Base-by-base conservation (phyloP, 1,140 invertebrate genomes). In the Mesaphorura yosii region DNA sequence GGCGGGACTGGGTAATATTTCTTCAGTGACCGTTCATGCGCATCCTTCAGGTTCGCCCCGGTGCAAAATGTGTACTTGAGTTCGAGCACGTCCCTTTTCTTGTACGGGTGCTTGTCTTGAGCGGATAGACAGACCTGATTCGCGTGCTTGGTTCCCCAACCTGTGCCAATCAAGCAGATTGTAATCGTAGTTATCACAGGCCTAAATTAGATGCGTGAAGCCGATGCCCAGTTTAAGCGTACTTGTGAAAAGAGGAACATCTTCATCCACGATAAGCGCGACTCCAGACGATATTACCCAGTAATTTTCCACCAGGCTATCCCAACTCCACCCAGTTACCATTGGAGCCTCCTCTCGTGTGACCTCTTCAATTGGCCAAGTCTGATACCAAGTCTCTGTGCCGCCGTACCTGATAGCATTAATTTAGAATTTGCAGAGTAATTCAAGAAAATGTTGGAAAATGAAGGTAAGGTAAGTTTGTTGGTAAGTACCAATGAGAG, bases 211-310 rank as follows among this genome's bases (percentile, higher is more conserved):
- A 64, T 48, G 47, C 68, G 58, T 12, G 71, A 25, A 52, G 64
- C 0, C 68, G 69, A 46, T 57, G 77, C 79, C 0, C 78, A 78
- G 5, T 73, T 34, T 29, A 27, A 27, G 19, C 23, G 84, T 81
- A 61, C 82, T 79, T 2, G 85, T 69, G 62, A 84, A 86, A 0
- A 87, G 65, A 0, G 83, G 83, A 3, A 74, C 75, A 28, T 70
- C 72, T 28, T 76, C 72, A 41, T 78, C 72, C 4, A 83, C 76
- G 59, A 70, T 76, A 23, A 84, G 71, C 56, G 77, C 79, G 39
- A 76, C 66, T 2, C 84, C 84, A 46, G 73, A 69, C 15, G 82
- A 81, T 46, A 76, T 82, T 1, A 87, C 64, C 83, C 84, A 88
- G 63, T 86, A 85, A 3, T 80, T 78, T 63, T 87, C 84, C 0